Conservation (phyloP, 2,797 vertebrate genomes). For the Danionella dracula region DNA sequence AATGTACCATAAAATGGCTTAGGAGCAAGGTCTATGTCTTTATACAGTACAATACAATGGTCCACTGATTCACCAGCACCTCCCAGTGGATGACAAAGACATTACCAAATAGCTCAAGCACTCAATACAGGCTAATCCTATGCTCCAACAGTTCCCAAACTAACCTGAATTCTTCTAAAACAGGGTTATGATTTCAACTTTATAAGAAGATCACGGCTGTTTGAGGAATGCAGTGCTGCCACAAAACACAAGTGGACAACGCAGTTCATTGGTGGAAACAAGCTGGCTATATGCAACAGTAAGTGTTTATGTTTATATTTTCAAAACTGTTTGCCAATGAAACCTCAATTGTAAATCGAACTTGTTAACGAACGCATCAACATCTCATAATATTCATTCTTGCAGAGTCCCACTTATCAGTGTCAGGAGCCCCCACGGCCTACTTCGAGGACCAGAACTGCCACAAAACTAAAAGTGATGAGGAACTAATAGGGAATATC, state of each 20-base stretch:
- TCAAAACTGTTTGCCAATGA: not conserved
- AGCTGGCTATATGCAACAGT: conserved; percentile 68
- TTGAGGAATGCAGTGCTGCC: conserved; percentile 60
- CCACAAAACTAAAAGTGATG: conserved; percentile 41
- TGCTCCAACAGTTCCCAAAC: not conserved
- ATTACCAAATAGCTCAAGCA: not conserved
- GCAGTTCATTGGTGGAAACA: conserved; percentile 57
- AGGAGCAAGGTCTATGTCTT: no score
- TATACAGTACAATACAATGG: no score
- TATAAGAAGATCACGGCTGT: conserved; percentile 58
- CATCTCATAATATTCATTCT: not conserved
- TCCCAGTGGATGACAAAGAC: conserved; percentile 3
- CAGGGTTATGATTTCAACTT: conserved; percentile 74
- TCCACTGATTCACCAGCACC: conserved; percentile 2
- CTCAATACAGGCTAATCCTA: not conserved
- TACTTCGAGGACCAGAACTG: conserved; percentile 68
- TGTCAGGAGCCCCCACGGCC: conserved; percentile 54
- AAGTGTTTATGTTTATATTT: conserved; percentile 19
- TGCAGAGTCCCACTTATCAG: not conserved
- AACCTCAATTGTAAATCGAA: not conserved
- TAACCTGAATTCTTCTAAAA: not conserved
- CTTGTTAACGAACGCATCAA: no score
- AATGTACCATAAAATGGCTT: no score
- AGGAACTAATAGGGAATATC: not conserved
- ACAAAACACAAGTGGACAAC: conserved; percentile 61